Percentiles rank a stretch among this genome's conserved stretches.
Conservation (phyloP, 64 coral and sea anemone genomes). For the Montipora foliosa region DNA sequence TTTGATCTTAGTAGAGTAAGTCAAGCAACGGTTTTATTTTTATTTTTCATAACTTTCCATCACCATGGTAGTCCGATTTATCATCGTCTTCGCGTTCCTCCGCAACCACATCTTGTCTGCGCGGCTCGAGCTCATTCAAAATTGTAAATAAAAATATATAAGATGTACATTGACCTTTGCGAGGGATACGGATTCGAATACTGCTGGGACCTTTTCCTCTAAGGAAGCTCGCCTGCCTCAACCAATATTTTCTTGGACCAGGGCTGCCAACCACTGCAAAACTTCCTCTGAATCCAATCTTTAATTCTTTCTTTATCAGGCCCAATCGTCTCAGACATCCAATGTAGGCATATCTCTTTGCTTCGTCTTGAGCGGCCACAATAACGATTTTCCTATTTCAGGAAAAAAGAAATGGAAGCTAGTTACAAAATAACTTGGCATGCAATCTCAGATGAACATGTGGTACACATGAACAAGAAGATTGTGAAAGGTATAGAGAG, state of each 20-base stretch:
- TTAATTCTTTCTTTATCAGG: background rate
- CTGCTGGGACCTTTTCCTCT: background rate
- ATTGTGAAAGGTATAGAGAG: too few relatives aligned
- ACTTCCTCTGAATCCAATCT: conserved; percentile 17
- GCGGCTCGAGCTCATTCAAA: too few relatives aligned
- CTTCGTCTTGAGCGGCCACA: conserved; percentile 22
- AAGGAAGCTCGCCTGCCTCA: background rate
- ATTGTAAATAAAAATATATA: background rate
- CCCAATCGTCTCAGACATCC: background rate
- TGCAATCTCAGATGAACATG: too few relatives aligned
- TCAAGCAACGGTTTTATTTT: too few relatives aligned
- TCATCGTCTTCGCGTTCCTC: background rate
- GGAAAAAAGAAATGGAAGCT: background rate
- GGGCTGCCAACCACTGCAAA: background rate
- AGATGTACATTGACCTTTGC: background rate
- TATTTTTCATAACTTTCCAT: too few relatives aligned
- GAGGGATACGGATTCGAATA: background rate
- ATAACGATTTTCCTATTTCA: background rate
- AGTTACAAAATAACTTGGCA: background rate
- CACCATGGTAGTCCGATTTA: too few relatives aligned
- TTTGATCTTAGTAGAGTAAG: too few relatives aligned
- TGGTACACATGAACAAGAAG: too few relatives aligned
- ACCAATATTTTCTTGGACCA: background rate
- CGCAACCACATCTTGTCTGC: background rate
- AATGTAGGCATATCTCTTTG: background rate